These are phyloP conservation scores for Microhierax caerulescens DNA, from an alignment of 2,797 vertebrate species.

Conservation along the genomic window DNA sequence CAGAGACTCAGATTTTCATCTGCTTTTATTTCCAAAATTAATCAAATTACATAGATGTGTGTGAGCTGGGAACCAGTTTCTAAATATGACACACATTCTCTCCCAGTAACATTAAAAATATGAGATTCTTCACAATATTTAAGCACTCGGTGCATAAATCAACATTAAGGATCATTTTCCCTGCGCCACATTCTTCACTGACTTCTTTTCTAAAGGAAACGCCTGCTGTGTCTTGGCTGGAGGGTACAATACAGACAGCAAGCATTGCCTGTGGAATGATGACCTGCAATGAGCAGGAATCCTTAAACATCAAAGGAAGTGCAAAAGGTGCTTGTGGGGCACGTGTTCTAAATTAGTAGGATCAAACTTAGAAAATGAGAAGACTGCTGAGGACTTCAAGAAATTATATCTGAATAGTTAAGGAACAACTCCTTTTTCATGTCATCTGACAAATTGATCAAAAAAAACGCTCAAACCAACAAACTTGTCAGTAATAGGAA, in stretches of 20 bases:
- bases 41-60: not conserved
- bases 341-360: not conserved
- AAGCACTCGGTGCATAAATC: not conserved
- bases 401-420: not conserved
- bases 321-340: not conserved
- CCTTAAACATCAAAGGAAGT: not conserved
- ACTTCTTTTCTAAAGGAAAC: not conserved
- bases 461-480: not conserved
- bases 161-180: not conserved
- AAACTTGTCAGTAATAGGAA: not conserved
- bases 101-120: not conserved
- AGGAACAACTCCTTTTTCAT: not conserved
- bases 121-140: not conserved
- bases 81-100: not conserved
- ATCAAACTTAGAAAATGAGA: not conserved
- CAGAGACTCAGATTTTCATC: not conserved
- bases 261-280: not conserved
- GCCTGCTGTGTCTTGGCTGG: not conserved
- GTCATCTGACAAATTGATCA: not conserved
- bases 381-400: not conserved
- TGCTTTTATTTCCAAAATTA: constrained; percentile 32
- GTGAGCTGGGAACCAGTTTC: not conserved
- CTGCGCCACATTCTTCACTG: not conserved
- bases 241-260: fast-evolving
- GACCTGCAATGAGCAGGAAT: not conserved